Conservation (phyloP, 2,113 vertebrate genomes). For the Archilochus colubris region DNA sequence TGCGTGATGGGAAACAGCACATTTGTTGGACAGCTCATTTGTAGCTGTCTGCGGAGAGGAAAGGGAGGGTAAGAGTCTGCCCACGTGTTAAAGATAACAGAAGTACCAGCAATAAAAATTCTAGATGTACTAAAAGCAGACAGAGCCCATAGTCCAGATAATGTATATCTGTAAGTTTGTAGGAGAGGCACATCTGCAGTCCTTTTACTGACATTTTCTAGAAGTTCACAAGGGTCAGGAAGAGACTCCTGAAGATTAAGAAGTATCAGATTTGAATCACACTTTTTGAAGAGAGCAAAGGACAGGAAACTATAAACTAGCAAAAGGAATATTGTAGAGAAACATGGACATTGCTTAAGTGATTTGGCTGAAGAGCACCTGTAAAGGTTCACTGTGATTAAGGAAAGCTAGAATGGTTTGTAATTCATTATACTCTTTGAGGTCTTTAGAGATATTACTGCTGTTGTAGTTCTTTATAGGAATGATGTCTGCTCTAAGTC, state of each 20-base stretch:
- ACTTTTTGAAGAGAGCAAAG: slow-evolving; percentile 5
- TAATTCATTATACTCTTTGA: background rate
- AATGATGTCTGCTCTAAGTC: background rate
- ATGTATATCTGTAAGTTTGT: background rate
- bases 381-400: slow-evolving; percentile 9
- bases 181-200: background rate
- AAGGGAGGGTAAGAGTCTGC: slow-evolving; percentile 14
- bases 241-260: slow-evolving; percentile 29
- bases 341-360: slow-evolving; percentile 37
- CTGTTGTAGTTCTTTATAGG: background rate
- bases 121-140: slow-evolving; percentile 18
- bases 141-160: background rate
- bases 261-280: background rate
- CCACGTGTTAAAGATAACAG: slow-evolving; percentile 20
- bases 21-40: slow-evolving; percentile 58
- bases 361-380: slow-evolving; percentile 46
- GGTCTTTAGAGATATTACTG: background rate
- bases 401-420: background rate
- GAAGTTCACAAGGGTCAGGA: background rate
- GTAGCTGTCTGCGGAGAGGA: slow-evolving; percentile 47
- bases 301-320: slow-evolving; percentile 45
- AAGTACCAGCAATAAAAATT: slow-evolving; percentile 29
- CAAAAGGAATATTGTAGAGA: slow-evolving; percentile 53
- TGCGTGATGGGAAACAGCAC: slow-evolving; percentile 34
- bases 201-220: slow-evolving; percentile 18